Evolutionary conservation across 2,113 vertebrate species (phyloP).

Genomic region (Oryzias celebensis): DNA sequence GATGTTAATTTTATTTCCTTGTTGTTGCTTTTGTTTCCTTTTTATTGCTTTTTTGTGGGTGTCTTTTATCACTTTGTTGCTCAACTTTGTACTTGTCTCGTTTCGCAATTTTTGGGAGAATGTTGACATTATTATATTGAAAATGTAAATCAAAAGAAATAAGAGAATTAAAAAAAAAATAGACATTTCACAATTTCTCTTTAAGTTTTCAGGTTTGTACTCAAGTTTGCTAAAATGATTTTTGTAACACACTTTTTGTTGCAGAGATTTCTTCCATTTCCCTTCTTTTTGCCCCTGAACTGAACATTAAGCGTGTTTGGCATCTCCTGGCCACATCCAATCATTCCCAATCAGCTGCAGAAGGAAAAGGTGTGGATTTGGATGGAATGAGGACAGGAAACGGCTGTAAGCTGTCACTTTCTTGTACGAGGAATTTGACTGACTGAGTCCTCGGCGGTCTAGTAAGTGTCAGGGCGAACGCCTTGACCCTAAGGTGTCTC

Average conservation of each 20-base stretch:
- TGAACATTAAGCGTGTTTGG: conserved; percentile 70
- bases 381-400: conserved; percentile 78
- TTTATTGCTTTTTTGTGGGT: too few species aligned
- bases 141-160: too few species aligned
- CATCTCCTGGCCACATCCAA: conserved; percentile 67
- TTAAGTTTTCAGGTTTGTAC: too few species aligned
- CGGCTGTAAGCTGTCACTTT: conserved; percentile 61
- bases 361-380: conserved; percentile 69
- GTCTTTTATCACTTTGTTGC: too few species aligned
- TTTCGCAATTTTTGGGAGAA: too few species aligned
- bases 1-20: too few species aligned
- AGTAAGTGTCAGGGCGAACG: conserved; percentile 54
- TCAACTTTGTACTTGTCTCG: too few species aligned
- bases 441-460: conserved; percentile 54
- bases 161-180: too few species aligned
- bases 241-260: conserved; percentile 6
- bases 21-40: too few species aligned
- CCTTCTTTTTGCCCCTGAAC: conserved; percentile 28
- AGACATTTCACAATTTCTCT: too few species aligned
- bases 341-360: conserved; percentile 67
- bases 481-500: conserved; percentile 64
- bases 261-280: conserved; percentile 36
- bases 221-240: background rate
- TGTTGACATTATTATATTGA: too few species aligned
- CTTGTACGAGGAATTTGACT: conserved; percentile 45